phyloP scores from a whole-genome alignment of 1,140 invertebrate genomes.

The Drosophila watanabei region DNA sequence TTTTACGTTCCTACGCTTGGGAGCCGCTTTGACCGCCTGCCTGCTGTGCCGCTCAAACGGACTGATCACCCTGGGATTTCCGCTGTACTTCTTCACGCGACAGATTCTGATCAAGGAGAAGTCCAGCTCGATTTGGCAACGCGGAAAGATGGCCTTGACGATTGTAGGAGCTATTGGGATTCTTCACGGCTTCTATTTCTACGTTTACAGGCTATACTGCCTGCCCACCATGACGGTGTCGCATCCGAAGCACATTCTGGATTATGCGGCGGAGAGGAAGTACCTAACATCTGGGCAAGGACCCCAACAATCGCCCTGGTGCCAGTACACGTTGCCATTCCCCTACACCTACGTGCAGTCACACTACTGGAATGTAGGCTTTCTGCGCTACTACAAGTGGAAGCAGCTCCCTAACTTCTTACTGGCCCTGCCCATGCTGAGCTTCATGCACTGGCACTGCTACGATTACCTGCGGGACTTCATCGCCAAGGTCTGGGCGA shows the following conservation, averaged over 20 bases:
- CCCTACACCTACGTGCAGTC: constrained; percentile 95
- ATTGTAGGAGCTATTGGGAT: constrained; percentile 62
- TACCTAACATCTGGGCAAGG: constrained; percentile 86
- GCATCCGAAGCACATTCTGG: constrained; percentile 86
- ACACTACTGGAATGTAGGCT: constrained; percentile 97
- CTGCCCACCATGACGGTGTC: constrained; percentile 38
- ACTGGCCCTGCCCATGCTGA: constrained; percentile 93
- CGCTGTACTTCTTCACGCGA: constrained; percentile 89
- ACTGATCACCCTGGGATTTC: constrained; percentile 93
- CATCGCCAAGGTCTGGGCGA: constrained; percentile 38
- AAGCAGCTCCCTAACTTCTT: constrained; percentile 98
- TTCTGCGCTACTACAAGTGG: constrained; percentile 94
- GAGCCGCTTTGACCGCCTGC: constrained; percentile 57
- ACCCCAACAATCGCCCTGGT: constrained; percentile 89
- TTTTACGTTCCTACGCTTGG: constrained; percentile 46
- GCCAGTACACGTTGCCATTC: constrained; percentile 90
- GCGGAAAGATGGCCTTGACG: constrained; percentile 51
- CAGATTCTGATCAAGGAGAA: constrained; percentile 76
- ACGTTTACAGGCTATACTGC: constrained; percentile 69
- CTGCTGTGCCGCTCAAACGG: constrained; percentile 94
- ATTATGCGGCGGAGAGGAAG: constrained; percentile 87
- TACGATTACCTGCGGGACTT: constrained; percentile 86
- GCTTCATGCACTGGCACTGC: constrained; percentile 85
- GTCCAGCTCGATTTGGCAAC: constrained; percentile 18
- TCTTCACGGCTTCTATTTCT: constrained; percentile 67